A percentile compares a stretch with the other conserved stretches of the same genome.
phyloP scores from a whole-genome alignment of 2,888 invertebrate genomes.

The Kryphioiulus occultus region DNA sequence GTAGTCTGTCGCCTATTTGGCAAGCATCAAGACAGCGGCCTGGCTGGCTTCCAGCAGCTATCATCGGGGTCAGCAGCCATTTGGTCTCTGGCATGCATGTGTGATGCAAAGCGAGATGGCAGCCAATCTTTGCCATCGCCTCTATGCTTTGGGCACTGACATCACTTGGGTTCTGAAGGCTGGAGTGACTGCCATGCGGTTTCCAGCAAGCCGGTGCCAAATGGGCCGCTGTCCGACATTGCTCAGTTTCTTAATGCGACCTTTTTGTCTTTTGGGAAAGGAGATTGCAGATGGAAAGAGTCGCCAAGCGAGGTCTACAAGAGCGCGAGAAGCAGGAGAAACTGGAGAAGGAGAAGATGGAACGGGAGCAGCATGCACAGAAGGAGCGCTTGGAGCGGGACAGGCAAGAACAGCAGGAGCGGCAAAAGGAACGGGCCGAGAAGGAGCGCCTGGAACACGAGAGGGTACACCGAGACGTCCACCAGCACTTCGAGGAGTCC shows the following conservation, averaged over 20 bases:
- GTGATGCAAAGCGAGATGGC: no score
- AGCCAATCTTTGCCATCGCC: no score
- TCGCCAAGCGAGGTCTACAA: conserved; percentile 56
- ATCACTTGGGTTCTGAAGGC: no score
- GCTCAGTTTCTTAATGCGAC: neutral
- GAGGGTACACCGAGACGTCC: conserved; percentile 65
- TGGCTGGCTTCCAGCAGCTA: no score
- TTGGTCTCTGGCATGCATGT: no score
- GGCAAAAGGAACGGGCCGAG: conserved; percentile 60
- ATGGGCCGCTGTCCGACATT: no score
- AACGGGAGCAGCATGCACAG: conserved; percentile 57
- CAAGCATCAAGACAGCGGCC: no score
- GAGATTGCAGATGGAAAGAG: conserved; percentile 61
- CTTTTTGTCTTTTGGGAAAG: conserved; percentile 57
- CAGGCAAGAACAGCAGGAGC: conserved; percentile 66
- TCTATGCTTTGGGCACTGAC: no score
- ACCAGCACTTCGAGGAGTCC: conserved; percentile 90
- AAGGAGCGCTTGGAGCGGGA: conserved; percentile 60
- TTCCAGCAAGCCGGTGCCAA: no score
- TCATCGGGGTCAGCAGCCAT: no score
- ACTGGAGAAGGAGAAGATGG: conserved; percentile 61
- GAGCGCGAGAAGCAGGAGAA: conserved; percentile 67
- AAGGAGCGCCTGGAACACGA: conserved; percentile 52
- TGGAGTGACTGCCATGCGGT: no score
- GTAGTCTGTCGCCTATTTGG: no score